These are phyloP conservation scores for Anorthoa munda DNA, from an alignment of 2,888 invertebrate species.

Conservation along the genomic window DNA sequence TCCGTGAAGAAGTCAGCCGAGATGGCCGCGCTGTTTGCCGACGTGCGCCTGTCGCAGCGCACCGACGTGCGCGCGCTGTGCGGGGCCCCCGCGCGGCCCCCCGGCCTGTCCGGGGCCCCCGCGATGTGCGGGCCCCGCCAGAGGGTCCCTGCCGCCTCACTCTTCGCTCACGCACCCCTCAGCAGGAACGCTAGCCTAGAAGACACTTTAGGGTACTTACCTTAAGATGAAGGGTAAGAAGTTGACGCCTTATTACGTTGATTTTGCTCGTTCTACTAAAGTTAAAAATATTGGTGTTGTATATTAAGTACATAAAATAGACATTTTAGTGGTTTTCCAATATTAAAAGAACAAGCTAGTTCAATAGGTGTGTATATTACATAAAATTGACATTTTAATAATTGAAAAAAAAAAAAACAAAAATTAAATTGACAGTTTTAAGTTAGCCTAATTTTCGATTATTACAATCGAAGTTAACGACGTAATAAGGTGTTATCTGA, in stretches of 20 bases:
- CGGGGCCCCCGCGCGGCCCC: slow-evolving; percentile 67
- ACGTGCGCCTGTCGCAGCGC: slow-evolving; percentile 93
- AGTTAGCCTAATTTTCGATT: no score
- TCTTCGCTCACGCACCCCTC: slow-evolving; percentile 65
- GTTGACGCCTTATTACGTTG: neutral
- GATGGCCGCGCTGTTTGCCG: slow-evolving; percentile 96
- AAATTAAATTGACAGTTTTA: neutral
- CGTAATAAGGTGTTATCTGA: neutral
- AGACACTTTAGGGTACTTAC: slow-evolving; percentile 92
- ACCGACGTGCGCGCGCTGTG: slow-evolving; percentile 91
- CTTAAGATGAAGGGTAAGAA: slow-evolving; percentile 74
- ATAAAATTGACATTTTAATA: no score
- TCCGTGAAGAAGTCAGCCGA: slow-evolving; percentile 97
- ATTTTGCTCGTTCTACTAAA: neutral
- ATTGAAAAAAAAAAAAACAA: neutral
- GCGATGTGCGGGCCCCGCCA: slow-evolving; percentile 72
- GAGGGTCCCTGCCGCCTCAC: slow-evolving; percentile 64
- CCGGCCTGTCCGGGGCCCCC: slow-evolving; percentile 11
- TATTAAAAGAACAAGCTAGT: no score
- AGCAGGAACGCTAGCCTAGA: slow-evolving; percentile 91
- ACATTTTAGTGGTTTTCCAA: neutral
- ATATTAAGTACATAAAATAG: no score
- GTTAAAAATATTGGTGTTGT: neutral
- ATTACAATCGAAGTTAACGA: neutral
- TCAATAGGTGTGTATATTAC: no score